Conservation (phyloP, 2,113 vertebrate genomes). For the Scomber colias region DNA sequence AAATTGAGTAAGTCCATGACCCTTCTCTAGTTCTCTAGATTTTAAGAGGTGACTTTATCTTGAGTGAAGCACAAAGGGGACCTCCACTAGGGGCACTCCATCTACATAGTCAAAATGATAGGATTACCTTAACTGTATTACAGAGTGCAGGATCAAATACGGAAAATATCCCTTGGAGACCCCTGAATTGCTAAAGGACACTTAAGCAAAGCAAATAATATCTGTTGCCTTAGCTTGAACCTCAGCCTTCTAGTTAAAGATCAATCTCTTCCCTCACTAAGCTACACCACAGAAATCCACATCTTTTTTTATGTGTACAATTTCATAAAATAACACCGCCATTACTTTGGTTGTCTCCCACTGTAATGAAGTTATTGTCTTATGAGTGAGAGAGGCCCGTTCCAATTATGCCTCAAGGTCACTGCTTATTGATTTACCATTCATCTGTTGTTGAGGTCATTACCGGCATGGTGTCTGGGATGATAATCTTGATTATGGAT, state of each 20-base stretch:
- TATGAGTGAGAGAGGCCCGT: constrained; percentile 50
- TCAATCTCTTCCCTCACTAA: constrained; percentile 15
- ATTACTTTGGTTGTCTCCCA: constrained; percentile 62
- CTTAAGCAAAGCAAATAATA: constrained; percentile 2
- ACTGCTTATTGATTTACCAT: constrained; percentile 77
- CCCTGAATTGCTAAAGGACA: not conserved
- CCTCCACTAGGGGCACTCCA: not conserved
- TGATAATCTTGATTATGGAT: constrained; percentile 68
- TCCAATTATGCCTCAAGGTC: constrained; percentile 72
- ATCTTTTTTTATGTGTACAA: constrained; percentile 45
- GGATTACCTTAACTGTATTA: not conserved
- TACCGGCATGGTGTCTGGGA: constrained; percentile 53
- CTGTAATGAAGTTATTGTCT: constrained; percentile 70
- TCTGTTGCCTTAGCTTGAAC: constrained; percentile 11
- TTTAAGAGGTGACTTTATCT: not conserved
- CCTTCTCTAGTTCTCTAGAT: not conserved
- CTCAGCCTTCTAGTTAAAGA: constrained; percentile 14
- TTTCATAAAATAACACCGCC: constrained; percentile 57
- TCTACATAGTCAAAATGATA: constrained; percentile 1
- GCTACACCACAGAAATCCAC: constrained; percentile 13
- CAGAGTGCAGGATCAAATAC: not conserved
- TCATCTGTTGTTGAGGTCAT: constrained; percentile 72
- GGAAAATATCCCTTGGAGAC: not conserved
- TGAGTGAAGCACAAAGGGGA: not conserved
- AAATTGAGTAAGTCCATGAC: constrained; percentile 10